Evolutionary conservation across 2,888 invertebrate species (phyloP).

Genomic region (Nemurella pictetii): DNA sequence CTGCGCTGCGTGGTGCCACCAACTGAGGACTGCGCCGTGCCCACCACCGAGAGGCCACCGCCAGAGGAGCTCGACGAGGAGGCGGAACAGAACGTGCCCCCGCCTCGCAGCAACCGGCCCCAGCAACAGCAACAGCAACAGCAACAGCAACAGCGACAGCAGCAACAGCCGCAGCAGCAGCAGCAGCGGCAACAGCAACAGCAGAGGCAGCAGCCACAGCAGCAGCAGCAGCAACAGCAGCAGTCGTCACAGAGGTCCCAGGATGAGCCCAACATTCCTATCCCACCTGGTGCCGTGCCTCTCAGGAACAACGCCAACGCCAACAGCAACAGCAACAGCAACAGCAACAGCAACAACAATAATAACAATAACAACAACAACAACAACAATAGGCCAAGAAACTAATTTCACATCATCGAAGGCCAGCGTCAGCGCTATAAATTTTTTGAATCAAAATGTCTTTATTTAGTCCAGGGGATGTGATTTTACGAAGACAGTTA

Average conservation of each 20-base stretch:
- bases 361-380: slow-evolving; percentile 27
- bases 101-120: slow-evolving; percentile 35
- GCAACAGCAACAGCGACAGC: slow-evolving; percentile 38
- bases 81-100: slow-evolving; percentile 43
- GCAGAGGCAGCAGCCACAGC: slow-evolving; percentile 39
- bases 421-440: not conserved
- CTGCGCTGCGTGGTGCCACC: slow-evolving; percentile 86
- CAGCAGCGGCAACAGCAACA: slow-evolving; percentile 39
- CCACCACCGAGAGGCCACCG: slow-evolving; percentile 72
- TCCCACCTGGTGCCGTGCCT: slow-evolving; percentile 38
- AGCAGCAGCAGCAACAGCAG: slow-evolving; percentile 38
- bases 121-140: slow-evolving; percentile 38
- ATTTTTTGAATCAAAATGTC: slow-evolving; percentile 2
- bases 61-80: slow-evolving; percentile 52
- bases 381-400: slow-evolving; percentile 36
- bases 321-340: slow-evolving; percentile 21
- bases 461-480: not conserved
- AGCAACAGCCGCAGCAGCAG: slow-evolving; percentile 34
- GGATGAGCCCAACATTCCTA: slow-evolving; percentile 32
- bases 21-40: slow-evolving; percentile 85
- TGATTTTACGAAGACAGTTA: not conserved
- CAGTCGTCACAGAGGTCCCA: slow-evolving; percentile 35
- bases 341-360: slow-evolving; percentile 29
- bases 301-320: slow-evolving; percentile 32
- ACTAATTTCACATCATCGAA: slow-evolving; percentile 24